Conservation (phyloP, 2,797 vertebrate species). For the Pteropus rufus region DNA sequence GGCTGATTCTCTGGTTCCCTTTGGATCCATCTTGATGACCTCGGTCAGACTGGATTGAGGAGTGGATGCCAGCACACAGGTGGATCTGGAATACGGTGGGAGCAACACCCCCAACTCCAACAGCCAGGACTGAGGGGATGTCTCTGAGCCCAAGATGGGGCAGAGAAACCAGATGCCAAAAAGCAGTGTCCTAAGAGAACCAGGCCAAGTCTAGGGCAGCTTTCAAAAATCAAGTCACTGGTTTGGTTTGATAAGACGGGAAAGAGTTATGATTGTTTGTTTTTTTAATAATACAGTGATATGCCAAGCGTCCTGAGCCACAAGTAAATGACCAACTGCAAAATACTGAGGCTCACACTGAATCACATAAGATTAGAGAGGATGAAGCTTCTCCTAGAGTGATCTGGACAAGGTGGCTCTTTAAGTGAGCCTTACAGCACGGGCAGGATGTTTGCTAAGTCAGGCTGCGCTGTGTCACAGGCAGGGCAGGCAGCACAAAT, state of each 20-base stretch:
- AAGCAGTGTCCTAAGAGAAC: not conserved
- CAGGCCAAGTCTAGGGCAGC: not conserved
- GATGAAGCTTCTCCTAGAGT: too few relatives aligned
- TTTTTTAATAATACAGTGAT: not conserved
- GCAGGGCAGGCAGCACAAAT: not conserved
- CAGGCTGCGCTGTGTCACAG: not conserved
- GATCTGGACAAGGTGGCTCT: not conserved
- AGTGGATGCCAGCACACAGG: not conserved
- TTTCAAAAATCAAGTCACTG: not conserved
- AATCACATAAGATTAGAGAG: not conserved
- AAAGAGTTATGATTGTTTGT: not conserved
- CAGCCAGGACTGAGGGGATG: not conserved
- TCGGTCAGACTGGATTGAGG: not conserved
- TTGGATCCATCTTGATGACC: not conserved
- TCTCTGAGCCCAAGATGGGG: not conserved
- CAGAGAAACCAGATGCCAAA: not conserved
- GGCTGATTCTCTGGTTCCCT: not conserved
- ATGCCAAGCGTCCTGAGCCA: not conserved
- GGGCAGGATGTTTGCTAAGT: not conserved
- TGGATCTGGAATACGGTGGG: not conserved
- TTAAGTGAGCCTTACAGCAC: accelerated
- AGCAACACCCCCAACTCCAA: not conserved
- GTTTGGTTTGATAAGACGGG: not conserved
- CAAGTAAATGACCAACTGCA: not conserved
- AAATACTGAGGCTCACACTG: not conserved